Evolutionary conservation across 2,113 vertebrate genomes (phyloP), one percentile per base, ranked within the genome.

Genomic region (Psettodes erumei): DNA sequence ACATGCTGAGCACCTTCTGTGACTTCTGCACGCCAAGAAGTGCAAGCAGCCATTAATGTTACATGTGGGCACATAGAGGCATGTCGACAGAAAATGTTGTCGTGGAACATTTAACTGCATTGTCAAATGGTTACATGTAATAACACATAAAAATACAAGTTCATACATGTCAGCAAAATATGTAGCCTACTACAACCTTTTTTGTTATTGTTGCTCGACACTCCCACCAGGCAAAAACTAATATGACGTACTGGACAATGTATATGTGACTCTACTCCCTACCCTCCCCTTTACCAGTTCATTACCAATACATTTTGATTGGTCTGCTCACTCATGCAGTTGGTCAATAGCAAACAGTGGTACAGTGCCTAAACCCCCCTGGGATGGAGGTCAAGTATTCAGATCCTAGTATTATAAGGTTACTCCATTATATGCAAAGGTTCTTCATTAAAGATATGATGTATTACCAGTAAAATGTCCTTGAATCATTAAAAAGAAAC

Each of bases 1-100:
- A 78, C 84, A n/a, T 64, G 85, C 90, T 89, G 90, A 74, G 90
- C 60, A 75, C 91, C 90, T 79, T 89, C 88, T 92, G 90, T 83
- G 90, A 79, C 76, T 82, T 47, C 38, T 40, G 71, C 48, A 45
- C 12, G 86, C 88, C 87, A 88, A 75, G 33, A 74, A 75, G 65
- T 28, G 25, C 65, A 56, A 75, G 27, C 18, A 54, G 65, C 23
- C 67, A 33, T 9, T 54, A n/a, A 54, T n/a, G 15, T 70, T 62
- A 71, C 54, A 74, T 48, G 9, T n/a, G n/a, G n/a, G n/a, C 19
- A 28, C 67, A 50, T n/a, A 30, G 11, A 30, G n/a, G 45, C 18
- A 9, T 6, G n/a, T 33, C 21, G 3, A 33, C 1, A 45, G 8
- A 37, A 8, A 25, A 54, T 45, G 16, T 38, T 37, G 18, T 1